Evolutionary conservation across 1,140 invertebrate species (phyloP).

Genomic region (Psilanteris sp.): DNA sequence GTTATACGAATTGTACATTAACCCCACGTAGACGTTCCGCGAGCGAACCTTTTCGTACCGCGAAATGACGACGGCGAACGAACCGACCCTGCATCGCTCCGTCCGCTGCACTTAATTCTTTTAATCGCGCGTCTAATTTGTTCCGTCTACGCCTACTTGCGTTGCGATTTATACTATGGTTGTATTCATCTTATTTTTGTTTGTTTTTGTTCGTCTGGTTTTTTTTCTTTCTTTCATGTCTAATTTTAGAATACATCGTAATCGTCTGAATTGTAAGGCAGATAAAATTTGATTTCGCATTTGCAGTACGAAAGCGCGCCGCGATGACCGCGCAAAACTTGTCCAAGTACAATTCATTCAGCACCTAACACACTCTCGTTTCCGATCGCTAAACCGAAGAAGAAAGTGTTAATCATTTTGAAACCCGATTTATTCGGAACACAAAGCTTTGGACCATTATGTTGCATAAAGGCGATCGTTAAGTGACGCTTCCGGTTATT

Average conservation of each 20-base stretch:
- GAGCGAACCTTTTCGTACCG: conserved; percentile 20
- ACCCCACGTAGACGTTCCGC: conserved; percentile 20
- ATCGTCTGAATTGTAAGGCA: too few relatives aligned
- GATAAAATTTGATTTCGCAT: conserved; percentile 17
- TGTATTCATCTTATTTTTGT: neutral
- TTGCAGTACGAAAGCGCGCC: conserved; percentile 25
- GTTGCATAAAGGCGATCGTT: conserved; percentile 4
- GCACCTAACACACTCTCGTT: conserved; percentile 67
- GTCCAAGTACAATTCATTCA: conserved; percentile 61
- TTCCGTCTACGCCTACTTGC: neutral
- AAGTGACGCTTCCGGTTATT: conserved; percentile 6
- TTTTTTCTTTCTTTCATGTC: neutral
- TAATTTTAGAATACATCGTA: neutral
- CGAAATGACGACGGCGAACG: conserved; percentile 8
- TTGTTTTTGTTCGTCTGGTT: neutral
- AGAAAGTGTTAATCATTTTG: neutral
- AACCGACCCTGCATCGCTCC: neutral
- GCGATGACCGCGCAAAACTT: conserved; percentile 37
- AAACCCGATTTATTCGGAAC: neutral
- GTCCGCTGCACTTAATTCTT: neutral
- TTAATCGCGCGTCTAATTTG: neutral
- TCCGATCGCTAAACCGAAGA: conserved; percentile 49
- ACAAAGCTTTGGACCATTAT: conserved; percentile 19
- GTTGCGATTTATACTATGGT: neutral
- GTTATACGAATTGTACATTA: conserved; percentile 45